Percentiles rank a stretch among this genome's conserved stretches.
phyloP scores from a whole-genome alignment of 2,888 invertebrate genomes.

The Synanthedon vespiformis region DNA sequence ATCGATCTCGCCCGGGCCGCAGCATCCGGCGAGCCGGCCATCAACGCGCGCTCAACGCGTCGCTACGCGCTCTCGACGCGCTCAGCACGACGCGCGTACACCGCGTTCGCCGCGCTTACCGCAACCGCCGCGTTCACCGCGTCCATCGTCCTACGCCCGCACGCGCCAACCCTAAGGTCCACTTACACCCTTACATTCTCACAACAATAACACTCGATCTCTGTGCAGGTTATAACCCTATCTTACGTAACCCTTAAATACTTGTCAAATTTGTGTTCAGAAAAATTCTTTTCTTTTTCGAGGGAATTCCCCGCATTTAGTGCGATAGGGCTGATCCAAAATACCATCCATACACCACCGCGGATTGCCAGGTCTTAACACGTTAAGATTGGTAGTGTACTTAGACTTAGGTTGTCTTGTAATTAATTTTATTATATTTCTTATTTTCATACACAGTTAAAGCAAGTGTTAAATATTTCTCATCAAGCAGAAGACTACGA shows the following conservation, averaged over 20 bases:
- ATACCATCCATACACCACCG: too few species aligned
- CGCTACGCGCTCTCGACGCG: conserved; percentile 24
- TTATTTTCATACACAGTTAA: too few species aligned
- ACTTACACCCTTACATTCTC: conserved; percentile 10
- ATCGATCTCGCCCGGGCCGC: conserved; percentile 62
- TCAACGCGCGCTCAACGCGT: conserved; percentile 43
- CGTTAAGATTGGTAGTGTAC: too few species aligned
- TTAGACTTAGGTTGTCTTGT: too few species aligned
- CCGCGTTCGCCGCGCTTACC: conserved; percentile 2
- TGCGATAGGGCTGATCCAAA: too few species aligned
- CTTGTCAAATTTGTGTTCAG: too few species aligned
- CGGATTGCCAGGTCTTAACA: too few species aligned
- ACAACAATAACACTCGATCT: conserved; percentile 20
- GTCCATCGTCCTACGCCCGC: conserved; percentile 9
- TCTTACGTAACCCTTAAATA: conserved; percentile 45
- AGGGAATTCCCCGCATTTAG: too few species aligned
- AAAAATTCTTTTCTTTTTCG: too few species aligned
- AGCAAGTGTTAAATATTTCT: too few species aligned
- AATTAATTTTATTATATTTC: too few species aligned
- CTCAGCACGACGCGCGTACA: conserved; percentile 22
- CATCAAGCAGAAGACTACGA: too few species aligned
- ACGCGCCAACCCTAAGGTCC: conserved; percentile 13
- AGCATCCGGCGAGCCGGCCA: conserved; percentile 30
- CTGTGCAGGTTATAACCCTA: conserved; percentile 48
- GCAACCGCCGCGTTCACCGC: conserved; percentile 8